Percentiles rank a stretch among this genome's conserved stretches.
These are phyloP conservation scores for Chelidonichthys spinosus DNA, from an alignment of 2,797 vertebrate species.

Conservation along the genomic window DNA sequence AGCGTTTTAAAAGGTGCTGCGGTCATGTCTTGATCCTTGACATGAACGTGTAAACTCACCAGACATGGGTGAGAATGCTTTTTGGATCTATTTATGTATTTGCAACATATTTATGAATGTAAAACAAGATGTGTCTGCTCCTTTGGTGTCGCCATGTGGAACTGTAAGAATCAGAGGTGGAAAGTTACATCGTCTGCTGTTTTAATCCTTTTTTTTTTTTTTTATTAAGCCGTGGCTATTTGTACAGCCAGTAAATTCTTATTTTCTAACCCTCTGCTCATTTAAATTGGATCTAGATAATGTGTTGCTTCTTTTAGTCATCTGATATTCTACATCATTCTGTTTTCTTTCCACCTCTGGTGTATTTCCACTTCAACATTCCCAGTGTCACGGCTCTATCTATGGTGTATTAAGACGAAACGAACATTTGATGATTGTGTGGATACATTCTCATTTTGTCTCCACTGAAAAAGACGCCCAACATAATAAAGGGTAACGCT, in stretches of 20 bases:
- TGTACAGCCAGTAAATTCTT: not conserved
- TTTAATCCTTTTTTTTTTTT: conserved; percentile 18
- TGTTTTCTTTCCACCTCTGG: conserved; percentile 34
- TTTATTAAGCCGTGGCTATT: conserved; percentile 5
- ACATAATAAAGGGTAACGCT: conserved; percentile 63
- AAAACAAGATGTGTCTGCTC: conserved; percentile 48
- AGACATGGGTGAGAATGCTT: conserved; percentile 18
- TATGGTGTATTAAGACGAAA: conserved; percentile 34
- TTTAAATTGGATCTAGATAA: not conserved
- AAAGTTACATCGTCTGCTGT: conserved; percentile 21
- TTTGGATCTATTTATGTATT: conserved; percentile 49
- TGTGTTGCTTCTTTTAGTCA: not conserved
- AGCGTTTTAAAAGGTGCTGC: conserved; percentile 17
- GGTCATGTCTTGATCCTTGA: not conserved
- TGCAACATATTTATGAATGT: conserved; percentile 75
- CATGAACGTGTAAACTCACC: conserved; percentile 18
- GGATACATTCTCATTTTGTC: conserved; percentile 38
- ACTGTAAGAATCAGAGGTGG: conserved; percentile 48
- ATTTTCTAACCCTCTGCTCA: not conserved
- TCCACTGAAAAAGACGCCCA: conserved; percentile 44
- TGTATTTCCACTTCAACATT: conserved; percentile 45
- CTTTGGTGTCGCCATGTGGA: conserved; percentile 47
- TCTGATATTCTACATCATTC: not conserved
- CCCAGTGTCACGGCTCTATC: conserved; percentile 24
- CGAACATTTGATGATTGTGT: conserved; percentile 30